Percentiles rank a stretch among this genome's conserved stretches.
Conservation (phyloP, 2,797 vertebrate genomes). For the Saxicola maurus region DNA sequence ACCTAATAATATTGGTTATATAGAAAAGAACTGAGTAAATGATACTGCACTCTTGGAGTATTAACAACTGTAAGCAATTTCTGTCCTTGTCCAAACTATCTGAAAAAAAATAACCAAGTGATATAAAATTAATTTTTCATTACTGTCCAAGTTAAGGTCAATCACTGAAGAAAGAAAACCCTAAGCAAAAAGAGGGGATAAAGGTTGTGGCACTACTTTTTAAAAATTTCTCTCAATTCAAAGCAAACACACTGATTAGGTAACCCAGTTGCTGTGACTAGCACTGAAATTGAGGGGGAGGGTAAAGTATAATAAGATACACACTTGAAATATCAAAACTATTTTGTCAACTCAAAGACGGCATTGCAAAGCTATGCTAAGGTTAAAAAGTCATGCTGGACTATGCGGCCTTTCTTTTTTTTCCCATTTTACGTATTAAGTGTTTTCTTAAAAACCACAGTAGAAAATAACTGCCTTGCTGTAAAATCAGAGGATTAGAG, state of each 20-base stretch:
- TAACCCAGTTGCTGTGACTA: neutral
- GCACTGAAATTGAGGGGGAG: neutral
- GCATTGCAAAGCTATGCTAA: constrained; percentile 8
- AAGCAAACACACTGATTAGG: neutral
- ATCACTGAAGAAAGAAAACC: neutral
- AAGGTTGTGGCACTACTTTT: neutral
- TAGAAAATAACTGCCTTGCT: neutral
- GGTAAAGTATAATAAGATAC: neutral
- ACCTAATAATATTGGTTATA: neutral
- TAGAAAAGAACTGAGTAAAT: neutral
- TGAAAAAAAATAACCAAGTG: neutral
- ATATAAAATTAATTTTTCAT: neutral
- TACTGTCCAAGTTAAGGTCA: neutral
- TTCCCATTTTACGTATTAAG: neutral
- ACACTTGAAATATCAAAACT: constrained; percentile 7
- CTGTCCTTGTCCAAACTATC: neutral
- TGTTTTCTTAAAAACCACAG: neutral
- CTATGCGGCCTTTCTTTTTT: neutral
- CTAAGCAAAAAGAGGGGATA: neutral
- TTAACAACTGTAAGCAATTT: neutral
- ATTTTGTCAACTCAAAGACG: neutral
- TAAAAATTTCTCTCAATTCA: neutral
- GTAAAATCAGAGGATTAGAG: neutral
- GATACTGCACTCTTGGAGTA: neutral
- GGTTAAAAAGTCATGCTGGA: neutral